Percentiles rank a stretch among this genome's conserved stretches.
Evolutionary conservation across 2,797 vertebrate species (phyloP).

Genomic region (Eulemur coronatus): DNA sequence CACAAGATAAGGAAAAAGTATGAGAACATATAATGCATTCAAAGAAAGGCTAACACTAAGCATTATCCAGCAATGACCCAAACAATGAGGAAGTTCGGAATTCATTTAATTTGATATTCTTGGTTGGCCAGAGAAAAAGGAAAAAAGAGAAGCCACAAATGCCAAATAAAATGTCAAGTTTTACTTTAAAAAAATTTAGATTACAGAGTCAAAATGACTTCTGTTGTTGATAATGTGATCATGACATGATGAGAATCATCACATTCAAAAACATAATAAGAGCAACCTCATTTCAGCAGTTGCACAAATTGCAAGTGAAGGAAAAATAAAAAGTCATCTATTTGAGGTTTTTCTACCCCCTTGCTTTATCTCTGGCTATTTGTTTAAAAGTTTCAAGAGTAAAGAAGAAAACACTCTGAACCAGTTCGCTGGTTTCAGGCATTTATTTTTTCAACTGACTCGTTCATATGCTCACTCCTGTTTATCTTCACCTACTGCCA

Average conservation of each 20-base stretch:
- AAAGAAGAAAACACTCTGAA: not conserved
- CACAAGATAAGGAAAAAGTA: not conserved
- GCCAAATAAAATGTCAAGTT: not conserved
- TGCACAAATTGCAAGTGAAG: not conserved
- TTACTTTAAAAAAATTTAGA: not conserved
- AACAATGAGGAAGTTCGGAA: not conserved
- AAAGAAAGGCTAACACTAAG: not conserved
- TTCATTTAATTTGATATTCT: not conserved
- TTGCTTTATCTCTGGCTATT: not conserved
- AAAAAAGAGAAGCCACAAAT: not conserved
- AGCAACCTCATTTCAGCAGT: not conserved
- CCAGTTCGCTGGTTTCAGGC: not conserved
- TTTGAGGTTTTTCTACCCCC: not conserved
- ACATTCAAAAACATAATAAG: not conserved
- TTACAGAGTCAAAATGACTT: not conserved
- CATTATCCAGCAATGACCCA: not conserved
- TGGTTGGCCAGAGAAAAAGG: not conserved
- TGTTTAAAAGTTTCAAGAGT: constrained; percentile 31
- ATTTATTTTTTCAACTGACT: not conserved
- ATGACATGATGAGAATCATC: not conserved
- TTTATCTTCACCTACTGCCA: not conserved
- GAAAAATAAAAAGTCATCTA: not conserved
- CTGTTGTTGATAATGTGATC: not conserved
- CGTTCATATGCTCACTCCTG: not conserved
- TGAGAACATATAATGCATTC: not conserved